Base-by-base conservation (phyloP, 64 coral and sea anemone species). In the Astreopora myriophthalma region DNA sequence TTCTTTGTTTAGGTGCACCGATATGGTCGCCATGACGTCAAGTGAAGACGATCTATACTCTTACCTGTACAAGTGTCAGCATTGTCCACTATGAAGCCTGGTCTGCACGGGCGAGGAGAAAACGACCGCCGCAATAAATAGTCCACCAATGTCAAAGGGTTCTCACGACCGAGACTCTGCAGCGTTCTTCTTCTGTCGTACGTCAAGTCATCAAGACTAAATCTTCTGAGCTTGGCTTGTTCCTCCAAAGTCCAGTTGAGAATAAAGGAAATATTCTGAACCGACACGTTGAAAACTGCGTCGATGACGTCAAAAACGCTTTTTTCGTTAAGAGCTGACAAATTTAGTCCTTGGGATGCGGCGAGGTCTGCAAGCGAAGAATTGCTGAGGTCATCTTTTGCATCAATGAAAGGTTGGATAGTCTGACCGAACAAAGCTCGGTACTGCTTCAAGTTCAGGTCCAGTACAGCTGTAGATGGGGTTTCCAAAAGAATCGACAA, bases 211-310 rank as follows among this genome's bases (percentile, higher is more conserved):
- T 76, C 80, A 24, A 92, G 32, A 66, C 76, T 89, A 60, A 79
- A 96, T 32, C 84, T 93, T 12, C 73, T 60, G 40, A 96, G 62
- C 42, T 48, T 74, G 44, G 36, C 48, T 16, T 76, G 57, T 64
- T 71, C 55, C 19, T 77, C 3, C 23, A 40, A 25, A 13, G 76
- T 63, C 94, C 94, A 96, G 30, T 64, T 80, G 63, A 93, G 89
- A 28, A 96, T 85, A 11, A 89, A 75, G 19, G 90, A 93, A 84
- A 93, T 34, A 32, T 93, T 96, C 34, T 72, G 31, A 1, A 80
- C 52, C 3, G 94, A 74, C 22, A 71, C 40, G 70, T 10, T 89
- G 69, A 86, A 68, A 37, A 89, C 23, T 57, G 52, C 13, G 26
- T 69, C 24, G 2, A 89, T 75, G 12, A 96, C 66, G 22, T 89